Evolutionary conservation across 2,113 vertebrate genomes (phyloP), one percentile per base, ranked within the genome.

Genomic region (Chiloscyllium plagiosum): DNA sequence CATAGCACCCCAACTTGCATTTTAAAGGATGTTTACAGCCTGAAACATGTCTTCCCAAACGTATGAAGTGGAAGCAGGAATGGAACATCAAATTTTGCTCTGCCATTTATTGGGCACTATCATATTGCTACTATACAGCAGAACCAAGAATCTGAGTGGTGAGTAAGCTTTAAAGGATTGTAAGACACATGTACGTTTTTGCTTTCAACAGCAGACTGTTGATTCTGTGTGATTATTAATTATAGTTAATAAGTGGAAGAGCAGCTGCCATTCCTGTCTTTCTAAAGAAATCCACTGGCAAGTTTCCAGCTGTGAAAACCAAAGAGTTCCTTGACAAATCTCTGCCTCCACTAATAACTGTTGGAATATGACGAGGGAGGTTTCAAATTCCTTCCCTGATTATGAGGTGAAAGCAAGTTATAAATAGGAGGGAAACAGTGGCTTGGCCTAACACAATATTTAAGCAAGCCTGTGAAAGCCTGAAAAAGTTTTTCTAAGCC

Each of bases 161-260:
- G 76, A 78, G 33, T 83, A 42, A 42, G 15, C 15, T 42, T 42
- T 42, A 42, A 42, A 83, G 19, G 56, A 61, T 61, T 61, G 12
- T 61, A 61, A 61, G 7, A 61, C 56, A 12, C 12, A 12, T 12
- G 12, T 61, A 61, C 12, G 7, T 61, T 10, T 61, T 61, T 61
- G 56, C 12, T 61, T 61, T 61, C 56, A 72, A 72, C 70, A 19
- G 56, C 56, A 66, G 61, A 47, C n/a, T 92, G 66, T n/a, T 92
- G 61, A 66, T 92, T 92, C 56, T 20, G 17, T 8, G 13, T 90
- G 61, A 90, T 90, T 52, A 56, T 33, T 90, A 90, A 61, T 90
- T 92, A 92, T 65, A n/a, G 29, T 37, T 61, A 92, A 37, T 65
- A 92, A 66, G n/a, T 92, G 89, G 56, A 83, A 83, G 78, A 83